Evolutionary conservation across 1,140 invertebrate genomes (phyloP), one percentile per base, ranked within the genome.

Genomic region (Drosophila bipectinata): DNA sequence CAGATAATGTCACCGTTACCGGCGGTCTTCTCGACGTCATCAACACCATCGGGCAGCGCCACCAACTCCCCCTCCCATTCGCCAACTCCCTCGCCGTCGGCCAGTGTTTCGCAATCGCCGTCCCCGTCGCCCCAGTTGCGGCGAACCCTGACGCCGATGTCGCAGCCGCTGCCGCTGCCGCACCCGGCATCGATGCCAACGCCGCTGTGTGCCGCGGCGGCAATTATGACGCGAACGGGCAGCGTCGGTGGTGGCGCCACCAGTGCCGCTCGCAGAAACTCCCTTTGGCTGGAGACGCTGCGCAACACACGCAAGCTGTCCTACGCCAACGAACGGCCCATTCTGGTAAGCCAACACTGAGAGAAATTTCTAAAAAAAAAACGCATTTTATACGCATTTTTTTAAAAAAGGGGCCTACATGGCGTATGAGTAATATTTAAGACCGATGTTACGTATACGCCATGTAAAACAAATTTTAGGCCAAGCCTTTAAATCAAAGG

Each of bases 251-350:
- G 41, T 18, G 41, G 77, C 73, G 63, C 77, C 73, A 59, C 81
- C 51, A 75, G 60, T 67, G 59, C 78, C 59, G 57, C 82, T 48
- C 83, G 83, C 30, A 85, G 83, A 44, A 79, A 87, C 57, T 87
- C 83, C 47, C 84, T 87, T 15, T 87, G 83, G 83, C 56, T 82
- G 60, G 83, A 87, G 68, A 87, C 83, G 60, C 57, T 87, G 56
- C 79, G 83, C 28, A 81, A 79, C 53, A 83, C 83, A 39, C 83
- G 83, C 60, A 87, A 88, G 66, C 63, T 87, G 54, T 87, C 83
- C 60, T 88, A 73, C 69, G 75, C 79, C 83, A 82, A 76, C 37
- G 82, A 87, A 51, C 58, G 79, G 3, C 83, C 83, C 67, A 59
- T 79, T 56, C 34, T 87, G 82, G 82, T 85, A 85, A 85, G 82